Evolutionary conservation across 2,888 invertebrate species (phyloP), one percentile per base, ranked within the genome.

Genomic region (Luperina testacea): DNA sequence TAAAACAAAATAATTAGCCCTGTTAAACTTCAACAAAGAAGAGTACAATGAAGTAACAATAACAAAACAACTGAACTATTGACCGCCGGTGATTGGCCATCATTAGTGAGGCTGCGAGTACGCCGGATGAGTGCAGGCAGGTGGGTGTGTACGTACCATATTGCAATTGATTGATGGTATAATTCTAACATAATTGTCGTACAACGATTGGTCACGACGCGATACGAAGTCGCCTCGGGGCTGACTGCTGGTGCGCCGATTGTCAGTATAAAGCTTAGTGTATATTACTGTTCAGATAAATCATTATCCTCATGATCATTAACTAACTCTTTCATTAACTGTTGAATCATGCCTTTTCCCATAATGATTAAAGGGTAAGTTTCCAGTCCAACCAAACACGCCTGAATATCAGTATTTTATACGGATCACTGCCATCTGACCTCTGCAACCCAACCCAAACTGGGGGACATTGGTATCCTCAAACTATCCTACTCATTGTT

Each of bases 81-180:
- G 94, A 94, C 93, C 92, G 90, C 73, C 86, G 84, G 86, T 92
- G 92, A 94, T 93, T 92, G 91, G 82, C 88, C 86, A 89, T 92
- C 90, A 93, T 94, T 94, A 94, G 86, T 77, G 82, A 64, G 68
- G 92, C 84, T 75, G 64, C 70, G 74, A 74, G 68, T 88, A 90
- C 90, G 88, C 90, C 89, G 88, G 91, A 93, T 92, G 91, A 90
- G 89, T 92, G 90, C 91, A 93, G 92, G 90, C 91, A 93, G 92
- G 92, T 93, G 92, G 92, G 92, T 90, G 91, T 91, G 92, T 92
- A 91, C 90, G 91, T 92, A 93, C 91, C 89, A 92, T 91, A 93
- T 90, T 92, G 93, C 93, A 90, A 93, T 94, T 94, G 95, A 95
- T 95, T 94, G 95, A 96, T 95, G 93, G 94, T 93, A 94, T 95